These are phyloP conservation scores for Microctenopoma stevenorrisi DNA, from an alignment of 2,797 vertebrate species.

Conservation along the genomic window DNA sequence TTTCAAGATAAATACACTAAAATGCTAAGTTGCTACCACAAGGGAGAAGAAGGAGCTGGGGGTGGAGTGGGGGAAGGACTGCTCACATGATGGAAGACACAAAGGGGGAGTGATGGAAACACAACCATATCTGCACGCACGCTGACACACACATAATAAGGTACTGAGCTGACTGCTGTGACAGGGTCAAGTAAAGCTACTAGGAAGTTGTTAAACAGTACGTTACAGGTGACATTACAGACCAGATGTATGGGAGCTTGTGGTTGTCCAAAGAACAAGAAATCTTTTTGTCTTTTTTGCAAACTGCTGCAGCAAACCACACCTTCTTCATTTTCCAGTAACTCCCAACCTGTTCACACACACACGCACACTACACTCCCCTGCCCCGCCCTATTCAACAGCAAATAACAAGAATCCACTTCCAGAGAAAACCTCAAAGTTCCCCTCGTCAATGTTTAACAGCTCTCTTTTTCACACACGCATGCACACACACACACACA, in stretches of 20 bases:
- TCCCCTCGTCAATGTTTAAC: slow-evolving; percentile 52
- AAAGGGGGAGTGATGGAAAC: slow-evolving; percentile 31
- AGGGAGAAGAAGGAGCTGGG: slow-evolving; percentile 64
- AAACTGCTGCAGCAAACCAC: slow-evolving; percentile 36
- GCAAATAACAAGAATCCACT: slow-evolving; percentile 33
- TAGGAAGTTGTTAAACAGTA: slow-evolving; percentile 69
- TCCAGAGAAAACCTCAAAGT: slow-evolving; percentile 48
- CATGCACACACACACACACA: slow-evolving; percentile 12
- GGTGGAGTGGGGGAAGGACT: slow-evolving; percentile 16
- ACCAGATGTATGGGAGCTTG: slow-evolving; percentile 22
- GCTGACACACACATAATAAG: slow-evolving; percentile 25
- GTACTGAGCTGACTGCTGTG: slow-evolving; percentile 36
- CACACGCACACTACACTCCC: slow-evolving; percentile 17
- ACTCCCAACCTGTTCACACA: slow-evolving; percentile 5
- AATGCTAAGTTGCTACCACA: slow-evolving; percentile 87
- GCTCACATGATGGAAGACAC: slow-evolving; percentile 68
- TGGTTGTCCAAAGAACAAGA: slow-evolving; percentile 50
- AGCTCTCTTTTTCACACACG: slow-evolving; percentile 3
- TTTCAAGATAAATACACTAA: slow-evolving; percentile 88
- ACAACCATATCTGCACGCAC: slow-evolving; percentile 26
- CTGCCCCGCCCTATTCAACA: slow-evolving; percentile 20
- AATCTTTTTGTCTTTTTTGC: slow-evolving; percentile 52
- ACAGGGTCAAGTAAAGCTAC: slow-evolving; percentile 58
- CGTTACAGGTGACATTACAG: slow-evolving; percentile 53
- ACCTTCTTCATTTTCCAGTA: slow-evolving; percentile 28